A percentile compares a stretch with the other conserved stretches of the same genome.
phyloP scores from a whole-genome alignment of 2,888 invertebrate species.

The Epinotia ramella region DNA sequence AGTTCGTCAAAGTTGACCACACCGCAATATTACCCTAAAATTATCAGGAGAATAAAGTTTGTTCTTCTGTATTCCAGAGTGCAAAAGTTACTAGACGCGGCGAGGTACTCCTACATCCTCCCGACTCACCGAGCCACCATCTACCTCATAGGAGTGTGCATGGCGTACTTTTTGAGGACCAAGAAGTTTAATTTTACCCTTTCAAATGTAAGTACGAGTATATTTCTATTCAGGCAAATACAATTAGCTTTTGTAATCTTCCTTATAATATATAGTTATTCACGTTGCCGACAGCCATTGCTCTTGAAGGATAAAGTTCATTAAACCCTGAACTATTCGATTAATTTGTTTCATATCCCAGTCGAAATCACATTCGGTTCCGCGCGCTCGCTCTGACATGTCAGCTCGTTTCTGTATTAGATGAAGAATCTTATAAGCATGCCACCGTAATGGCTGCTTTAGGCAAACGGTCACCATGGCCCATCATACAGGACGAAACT shows the following conservation, averaged over 20 bases:
- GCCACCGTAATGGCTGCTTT: no score
- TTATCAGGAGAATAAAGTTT: neutral
- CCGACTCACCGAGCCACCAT: conserved; percentile 85
- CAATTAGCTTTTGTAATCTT: no score
- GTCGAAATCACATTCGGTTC: no score
- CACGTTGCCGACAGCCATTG: neutral
- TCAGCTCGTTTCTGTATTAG: no score
- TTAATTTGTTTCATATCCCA: neutral
- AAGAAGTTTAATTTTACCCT: conserved; percentile 71
- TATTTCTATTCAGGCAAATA: neutral
- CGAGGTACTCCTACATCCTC: conserved; percentile 81
- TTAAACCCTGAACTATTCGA: conserved; percentile 20
- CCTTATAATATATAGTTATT: neutral
- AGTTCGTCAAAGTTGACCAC: no score
- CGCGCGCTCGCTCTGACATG: no score
- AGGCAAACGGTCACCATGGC: no score
- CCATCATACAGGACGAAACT: no score
- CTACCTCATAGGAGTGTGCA: conserved; percentile 83
- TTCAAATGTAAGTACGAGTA: conserved; percentile 74
- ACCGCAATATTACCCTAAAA: no score
- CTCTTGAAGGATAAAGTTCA: conserved; percentile 39
- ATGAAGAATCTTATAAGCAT: no score
- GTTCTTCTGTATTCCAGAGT: conserved; percentile 67
- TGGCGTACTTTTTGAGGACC: conserved; percentile 80
- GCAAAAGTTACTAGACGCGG: conserved; percentile 79